Evolutionary conservation across 2,113 vertebrate genomes (phyloP).

Genomic region (Ceratotherium simum): DNA sequence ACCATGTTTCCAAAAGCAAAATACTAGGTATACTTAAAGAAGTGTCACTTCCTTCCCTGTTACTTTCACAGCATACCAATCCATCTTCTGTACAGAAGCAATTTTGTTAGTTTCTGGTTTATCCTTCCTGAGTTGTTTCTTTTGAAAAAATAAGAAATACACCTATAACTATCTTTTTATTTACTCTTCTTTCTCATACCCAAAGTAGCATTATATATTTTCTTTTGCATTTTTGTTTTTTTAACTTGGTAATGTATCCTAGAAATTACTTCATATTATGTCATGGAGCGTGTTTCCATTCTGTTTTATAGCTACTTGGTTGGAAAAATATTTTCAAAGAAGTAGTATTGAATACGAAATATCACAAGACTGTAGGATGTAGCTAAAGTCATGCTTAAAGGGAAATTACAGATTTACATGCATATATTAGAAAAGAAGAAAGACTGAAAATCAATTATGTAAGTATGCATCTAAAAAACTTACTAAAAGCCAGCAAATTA

Average conservation of each 20-base stretch:
- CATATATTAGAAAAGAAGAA: background rate
- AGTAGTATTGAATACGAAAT: conserved; percentile 32
- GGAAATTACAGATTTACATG: background rate
- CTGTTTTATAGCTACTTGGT: background rate
- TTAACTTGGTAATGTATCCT: background rate
- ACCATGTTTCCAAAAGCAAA: conserved; percentile 14
- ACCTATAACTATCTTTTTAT: background rate
- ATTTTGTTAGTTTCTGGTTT: conserved; percentile 38
- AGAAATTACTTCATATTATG: background rate
- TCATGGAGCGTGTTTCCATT: conserved; percentile 19
- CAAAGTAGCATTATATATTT: conserved; percentile 2
- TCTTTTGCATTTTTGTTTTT: conserved; percentile 22
- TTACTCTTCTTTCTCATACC: background rate
- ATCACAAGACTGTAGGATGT: background rate
- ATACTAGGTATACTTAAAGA: background rate
- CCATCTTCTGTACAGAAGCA: background rate
- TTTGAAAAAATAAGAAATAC: background rate
- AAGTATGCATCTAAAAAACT: background rate
- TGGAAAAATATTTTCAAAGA: background rate
- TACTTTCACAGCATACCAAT: background rate
- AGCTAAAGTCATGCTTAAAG: background rate
- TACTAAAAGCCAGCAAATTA: background rate
- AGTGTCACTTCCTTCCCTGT: background rate
- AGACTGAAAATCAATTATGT: background rate
- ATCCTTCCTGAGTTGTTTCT: conserved; percentile 13